These are phyloP conservation scores for Clarias platycephalus DNA, from an alignment of 2,797 vertebrate species.

Conservation along the genomic window DNA sequence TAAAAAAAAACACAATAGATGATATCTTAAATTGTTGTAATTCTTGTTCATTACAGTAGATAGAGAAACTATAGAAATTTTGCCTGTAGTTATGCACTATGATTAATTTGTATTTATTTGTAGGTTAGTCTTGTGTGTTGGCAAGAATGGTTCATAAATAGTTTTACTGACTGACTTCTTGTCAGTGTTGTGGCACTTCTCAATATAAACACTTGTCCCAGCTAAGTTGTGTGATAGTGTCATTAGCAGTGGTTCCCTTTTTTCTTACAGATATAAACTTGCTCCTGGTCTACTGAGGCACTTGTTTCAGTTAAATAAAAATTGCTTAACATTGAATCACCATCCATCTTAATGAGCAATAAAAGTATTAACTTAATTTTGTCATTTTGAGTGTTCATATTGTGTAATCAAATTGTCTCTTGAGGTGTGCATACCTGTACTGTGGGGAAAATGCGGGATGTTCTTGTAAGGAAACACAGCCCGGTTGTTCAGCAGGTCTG, in stretches of 20 bases:
- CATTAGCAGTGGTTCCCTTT: background rate
- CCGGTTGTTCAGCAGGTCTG: conserved; percentile 67
- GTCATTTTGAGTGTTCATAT: background rate
- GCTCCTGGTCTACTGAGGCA: background rate
- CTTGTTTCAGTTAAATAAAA: background rate
- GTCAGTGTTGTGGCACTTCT: background rate
- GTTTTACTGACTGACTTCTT: background rate
- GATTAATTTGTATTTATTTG: background rate
- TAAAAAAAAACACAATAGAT: conserved; percentile 2
- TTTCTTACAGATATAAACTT: background rate
- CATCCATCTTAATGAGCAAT: background rate
- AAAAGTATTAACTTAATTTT: background rate
- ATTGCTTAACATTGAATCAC: background rate
- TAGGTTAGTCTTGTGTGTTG: background rate
- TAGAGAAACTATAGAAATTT: background rate
- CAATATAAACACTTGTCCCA: background rate
- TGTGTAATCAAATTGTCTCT: background rate
- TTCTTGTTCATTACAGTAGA: background rate
- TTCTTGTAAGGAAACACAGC: conserved; percentile 62
- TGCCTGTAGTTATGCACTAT: background rate
- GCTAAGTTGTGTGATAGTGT: background rate
- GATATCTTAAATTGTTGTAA: background rate
- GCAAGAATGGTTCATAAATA: background rate
- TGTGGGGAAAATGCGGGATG: conserved; percentile 74
- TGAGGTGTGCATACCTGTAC: conserved; percentile 67